Percentiles rank a stretch among this genome's conserved stretches.
Evolutionary conservation across 2,888 invertebrate genomes (phyloP).

Genomic region (Ashinkailepas kermadecensis): DNA sequence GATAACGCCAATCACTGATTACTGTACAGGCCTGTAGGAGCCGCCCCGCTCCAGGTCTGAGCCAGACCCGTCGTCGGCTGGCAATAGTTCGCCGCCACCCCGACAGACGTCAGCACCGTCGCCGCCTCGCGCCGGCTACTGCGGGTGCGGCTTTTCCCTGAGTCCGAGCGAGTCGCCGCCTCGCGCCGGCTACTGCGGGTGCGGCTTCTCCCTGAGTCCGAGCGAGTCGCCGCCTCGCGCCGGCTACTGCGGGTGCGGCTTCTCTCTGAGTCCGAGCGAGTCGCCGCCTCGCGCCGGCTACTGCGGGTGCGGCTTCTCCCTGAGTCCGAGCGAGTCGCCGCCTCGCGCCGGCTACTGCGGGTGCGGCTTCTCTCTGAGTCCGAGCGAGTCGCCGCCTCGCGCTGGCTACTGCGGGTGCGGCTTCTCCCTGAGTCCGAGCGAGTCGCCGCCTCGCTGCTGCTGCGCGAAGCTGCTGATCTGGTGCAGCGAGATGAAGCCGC

Average conservation of each 20-base stretch:
- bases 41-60: too few relatives aligned
- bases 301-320: too few relatives aligned
- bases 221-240: conserved; percentile 11
- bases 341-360: background rate
- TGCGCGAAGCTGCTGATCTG: conserved; percentile 23
- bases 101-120: background rate
- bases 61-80: too few relatives aligned
- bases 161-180: conserved; percentile 10
- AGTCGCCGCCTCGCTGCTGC: conserved; percentile 17
- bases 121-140: background rate
- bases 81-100: background rate
- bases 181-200: background rate
- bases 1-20: too few relatives aligned
- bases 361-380: too few relatives aligned
- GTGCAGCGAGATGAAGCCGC: conserved; percentile 22
- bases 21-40: too few relatives aligned
- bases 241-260: too few relatives aligned
- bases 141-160: background rate
- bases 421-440: conserved; percentile 13
- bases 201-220: conserved; percentile 13
- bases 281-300: too few relatives aligned
- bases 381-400: background rate
- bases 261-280: too few relatives aligned
- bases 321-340: too few relatives aligned
- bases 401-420: background rate